Evolutionary conservation across 1,140 invertebrate species (phyloP).

Genomic region (Andrena cerasifolii): DNA sequence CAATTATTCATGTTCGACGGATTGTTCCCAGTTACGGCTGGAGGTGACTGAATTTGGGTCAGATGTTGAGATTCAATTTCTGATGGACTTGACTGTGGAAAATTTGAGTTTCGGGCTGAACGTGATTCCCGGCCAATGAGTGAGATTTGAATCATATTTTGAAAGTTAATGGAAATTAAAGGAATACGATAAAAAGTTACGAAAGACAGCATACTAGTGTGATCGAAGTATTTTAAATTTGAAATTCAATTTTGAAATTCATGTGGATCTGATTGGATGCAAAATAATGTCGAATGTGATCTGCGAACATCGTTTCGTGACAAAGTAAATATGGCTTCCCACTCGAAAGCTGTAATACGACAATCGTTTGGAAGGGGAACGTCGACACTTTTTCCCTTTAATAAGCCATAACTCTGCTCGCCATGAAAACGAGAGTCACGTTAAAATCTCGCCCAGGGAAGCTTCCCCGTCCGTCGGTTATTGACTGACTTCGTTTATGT

Average conservation of each 20-base stretch:
- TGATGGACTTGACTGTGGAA: no score
- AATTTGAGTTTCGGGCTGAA: no score
- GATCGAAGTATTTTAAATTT: no score
- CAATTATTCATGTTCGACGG: slow-evolving; percentile 15
- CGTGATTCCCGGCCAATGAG: no score
- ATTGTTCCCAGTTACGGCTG: neutral
- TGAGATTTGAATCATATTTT: no score
- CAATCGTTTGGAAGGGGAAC: slow-evolving; percentile 48
- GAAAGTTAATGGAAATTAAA: no score
- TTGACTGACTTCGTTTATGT: slow-evolving; percentile 81
- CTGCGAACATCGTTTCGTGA: neutral
- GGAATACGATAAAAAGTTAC: no score
- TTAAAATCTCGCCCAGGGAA: slow-evolving; percentile 64
- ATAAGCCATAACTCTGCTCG: slow-evolving; percentile 78
- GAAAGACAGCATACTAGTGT: no score
- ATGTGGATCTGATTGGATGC: no score
- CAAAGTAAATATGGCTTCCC: neutral
- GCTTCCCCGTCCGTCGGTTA: slow-evolving; percentile 68
- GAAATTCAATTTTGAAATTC: no score
- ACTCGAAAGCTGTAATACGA: neutral
- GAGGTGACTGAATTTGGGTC: neutral
- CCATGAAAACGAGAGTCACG: slow-evolving; percentile 75
- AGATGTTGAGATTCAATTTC: neutral
- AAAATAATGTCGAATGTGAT: neutral
- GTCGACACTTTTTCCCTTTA: slow-evolving; percentile 74